These are phyloP conservation scores for Drosophila formosana DNA, from an alignment of 2,888 invertebrate species.

Conservation along the genomic window DNA sequence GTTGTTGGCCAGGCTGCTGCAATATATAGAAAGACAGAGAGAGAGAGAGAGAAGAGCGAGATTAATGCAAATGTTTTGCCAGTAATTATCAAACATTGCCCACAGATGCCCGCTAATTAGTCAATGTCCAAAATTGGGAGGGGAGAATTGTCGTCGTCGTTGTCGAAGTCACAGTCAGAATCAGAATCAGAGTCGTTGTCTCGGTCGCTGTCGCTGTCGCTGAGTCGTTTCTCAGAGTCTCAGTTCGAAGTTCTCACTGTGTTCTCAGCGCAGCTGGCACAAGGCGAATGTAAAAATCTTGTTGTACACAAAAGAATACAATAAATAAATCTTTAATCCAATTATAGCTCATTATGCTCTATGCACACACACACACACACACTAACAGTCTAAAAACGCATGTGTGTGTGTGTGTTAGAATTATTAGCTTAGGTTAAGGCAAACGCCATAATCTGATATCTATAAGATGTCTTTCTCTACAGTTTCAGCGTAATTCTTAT, in stretches of 20 bases:
- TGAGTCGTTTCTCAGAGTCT: conserved; percentile 14
- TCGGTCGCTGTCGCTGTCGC: background rate
- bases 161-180: background rate
- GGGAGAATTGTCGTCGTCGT: conserved; percentile 10
- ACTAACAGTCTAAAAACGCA: background rate
- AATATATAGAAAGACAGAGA: conserved; percentile 6
- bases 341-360: conserved; percentile 81
- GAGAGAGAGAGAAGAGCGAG: conserved; percentile 13
- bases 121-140: conserved; percentile 35
- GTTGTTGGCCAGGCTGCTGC: conserved; percentile 35
- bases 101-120: conserved; percentile 45
- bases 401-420: conserved; percentile 36
- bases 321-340: conserved; percentile 82
- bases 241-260: conserved; percentile 14
- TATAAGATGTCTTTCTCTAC: conserved; percentile 64
- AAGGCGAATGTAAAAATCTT: conserved; percentile 36
- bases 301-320: conserved; percentile 49
- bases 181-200: background rate
- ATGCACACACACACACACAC: conserved; percentile 60
- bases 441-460: conserved; percentile 73
- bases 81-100: conserved; percentile 51
- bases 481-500: conserved; percentile 75
- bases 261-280: conserved; percentile 38
- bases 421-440: conserved; percentile 76
- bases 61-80: conserved; percentile 62